Conservation (phyloP, 2,888 invertebrate genomes). For the Schizotus pectinicornis region DNA sequence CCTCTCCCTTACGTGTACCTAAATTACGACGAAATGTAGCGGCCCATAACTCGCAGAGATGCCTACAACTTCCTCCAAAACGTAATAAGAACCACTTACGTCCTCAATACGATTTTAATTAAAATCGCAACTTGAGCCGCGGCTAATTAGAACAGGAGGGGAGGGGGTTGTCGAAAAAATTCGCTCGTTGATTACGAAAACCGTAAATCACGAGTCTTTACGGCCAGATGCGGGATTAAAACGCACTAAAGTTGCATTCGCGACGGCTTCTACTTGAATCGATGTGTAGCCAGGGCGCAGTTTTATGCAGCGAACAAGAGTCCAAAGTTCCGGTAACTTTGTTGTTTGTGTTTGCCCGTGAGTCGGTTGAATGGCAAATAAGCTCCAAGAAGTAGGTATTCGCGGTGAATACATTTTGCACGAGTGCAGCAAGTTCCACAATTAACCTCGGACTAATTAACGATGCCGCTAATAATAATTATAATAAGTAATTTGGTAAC, state of each 20-base stretch:
- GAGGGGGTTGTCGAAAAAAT: conserved; percentile 5
- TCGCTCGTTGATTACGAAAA: no score
- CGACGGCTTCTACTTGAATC: conserved; percentile 14
- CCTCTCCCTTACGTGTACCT: conserved; percentile 25
- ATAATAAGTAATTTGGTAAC: no score
- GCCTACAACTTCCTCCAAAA: conserved; percentile 20
- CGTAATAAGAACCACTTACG: conserved; percentile 18
- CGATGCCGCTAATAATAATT: no score
- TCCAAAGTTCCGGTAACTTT: conserved; percentile 36
- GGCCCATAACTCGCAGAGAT: conserved; percentile 13
- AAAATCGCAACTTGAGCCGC: conserved; percentile 10
- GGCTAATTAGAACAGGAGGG: conserved; percentile 4
- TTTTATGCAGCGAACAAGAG: conserved; percentile 38
- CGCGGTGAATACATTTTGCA: conserved; percentile 1
- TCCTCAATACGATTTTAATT: conserved; percentile 24
- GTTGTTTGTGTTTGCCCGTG: conserved; percentile 32
- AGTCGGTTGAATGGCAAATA: conserved; percentile 33
- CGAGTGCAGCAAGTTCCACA: conserved; percentile 13
- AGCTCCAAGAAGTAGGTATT: conserved; percentile 21
- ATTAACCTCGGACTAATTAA: no score
- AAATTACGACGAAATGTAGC: conserved; percentile 23
- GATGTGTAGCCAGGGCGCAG: conserved; percentile 36
- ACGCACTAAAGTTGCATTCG: conserved; percentile 17
- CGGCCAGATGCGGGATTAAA: conserved; percentile 15
- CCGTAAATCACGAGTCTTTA: conserved; percentile 12